Conservation (phyloP, 2,113 vertebrate species). For the Elanoides forficatus region DNA sequence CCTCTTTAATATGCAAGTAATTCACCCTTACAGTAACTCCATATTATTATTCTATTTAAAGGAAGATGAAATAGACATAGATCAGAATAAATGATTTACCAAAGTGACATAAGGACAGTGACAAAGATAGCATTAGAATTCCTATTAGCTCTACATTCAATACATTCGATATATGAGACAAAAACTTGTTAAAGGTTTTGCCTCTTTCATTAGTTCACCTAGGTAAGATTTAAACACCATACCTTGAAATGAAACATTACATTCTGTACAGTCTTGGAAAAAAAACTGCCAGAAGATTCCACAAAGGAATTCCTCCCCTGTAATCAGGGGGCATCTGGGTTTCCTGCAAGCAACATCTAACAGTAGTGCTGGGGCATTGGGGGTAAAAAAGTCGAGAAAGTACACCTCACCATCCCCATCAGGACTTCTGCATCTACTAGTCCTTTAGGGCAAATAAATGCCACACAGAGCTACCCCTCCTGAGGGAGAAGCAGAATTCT, state of each 20-base stretch:
- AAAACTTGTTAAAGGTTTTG: not conserved
- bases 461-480: not conserved
- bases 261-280: not conserved
- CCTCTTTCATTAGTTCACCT: not conserved
- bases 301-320: not conserved
- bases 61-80: not conserved
- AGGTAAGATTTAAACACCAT: not conserved
- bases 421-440: not conserved
- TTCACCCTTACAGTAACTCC: not conserved
- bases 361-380: not conserved
- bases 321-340: not conserved
- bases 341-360: not conserved
- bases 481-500: not conserved
- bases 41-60: not conserved
- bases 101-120: not conserved
- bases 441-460: not conserved
- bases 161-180: not conserved
- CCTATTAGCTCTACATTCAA: not conserved
- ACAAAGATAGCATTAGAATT: not conserved
- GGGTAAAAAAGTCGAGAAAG: not conserved
- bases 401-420: not conserved
- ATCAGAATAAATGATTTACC: not conserved
- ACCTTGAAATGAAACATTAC: not conserved
- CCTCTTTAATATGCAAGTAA: not conserved
- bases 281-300: not conserved